Base-by-base conservation (phyloP, 2,797 vertebrate species). In the Lepilemur septentrionalis region DNA sequence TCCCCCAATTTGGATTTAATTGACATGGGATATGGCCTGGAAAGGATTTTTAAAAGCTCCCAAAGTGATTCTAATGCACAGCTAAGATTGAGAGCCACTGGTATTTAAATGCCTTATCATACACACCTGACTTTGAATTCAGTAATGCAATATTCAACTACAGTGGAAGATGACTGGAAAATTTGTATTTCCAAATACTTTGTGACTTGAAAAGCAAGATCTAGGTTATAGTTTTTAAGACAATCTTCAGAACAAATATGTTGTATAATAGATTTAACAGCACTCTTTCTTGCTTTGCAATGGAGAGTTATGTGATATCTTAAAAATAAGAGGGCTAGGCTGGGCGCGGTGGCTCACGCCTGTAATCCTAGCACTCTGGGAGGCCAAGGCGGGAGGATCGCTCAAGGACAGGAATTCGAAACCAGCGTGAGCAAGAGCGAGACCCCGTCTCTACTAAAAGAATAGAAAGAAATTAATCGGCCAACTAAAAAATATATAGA, bases 111-210 rank as follows among this genome's bases (percentile, higher is more conserved):
- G 78, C 25, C 35, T 91, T 85, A 55, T 14, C 5, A 0, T 59
- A 85, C 10, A 41, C 20, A 52, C 55, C 30, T 67, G 48, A 92
- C 67, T 46, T 73, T 82, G 63, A 88, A 88, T 83, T 95, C 65
- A 70, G 28, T 69, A 55, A 52, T 90, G 20, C 32, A 25, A 2
- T 89, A 38, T 57, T 12, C 22, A 76, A 55, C 22, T 92, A 63
- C 11, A 11, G 80, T 35, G 69, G 78, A 69, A 76, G 79, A 89
- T 81, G 59, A 80, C 52, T 61, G 81, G 69, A 82, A 85, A 81
- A 75, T 12, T 80, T 82, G 89, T 91, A 93, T 55, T 95, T 90
- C 43, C 38, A 72, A 35, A 10, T 75, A 69, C 35, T 89, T 92
- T 79, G 80, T 78, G 18, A 57, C 41, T 89, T 92, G 46, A 81